Evolutionary conservation across 2,797 vertebrate species (phyloP), one percentile per base, ranked within the genome.

Genomic region (Geotrypetes seraphini): DNA sequence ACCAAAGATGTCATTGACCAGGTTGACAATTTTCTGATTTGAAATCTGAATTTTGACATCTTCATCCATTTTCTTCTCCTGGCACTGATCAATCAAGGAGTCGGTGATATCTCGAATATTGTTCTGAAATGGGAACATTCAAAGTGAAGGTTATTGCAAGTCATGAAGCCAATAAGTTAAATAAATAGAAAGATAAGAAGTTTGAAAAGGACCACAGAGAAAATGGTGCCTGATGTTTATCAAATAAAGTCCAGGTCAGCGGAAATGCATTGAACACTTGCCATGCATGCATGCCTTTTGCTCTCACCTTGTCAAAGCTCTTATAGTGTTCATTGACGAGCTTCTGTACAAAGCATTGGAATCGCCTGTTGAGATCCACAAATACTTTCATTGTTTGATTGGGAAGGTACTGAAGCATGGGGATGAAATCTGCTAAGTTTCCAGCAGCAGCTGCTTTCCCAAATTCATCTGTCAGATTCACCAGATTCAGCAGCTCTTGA

Each of bases 31-130:
- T 64, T 91, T 89, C 31, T 87, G 62, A 1, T 90, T 73, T 0
- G 88, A 84, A 22, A 90, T 19, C 5, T 80, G 73, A 13, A 81
- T 0, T 0, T 71, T 84, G 16, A 68, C 70, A 6, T 88, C 87
- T 41, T 91, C 83, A 1, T 85, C 83, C 22, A 66, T 16, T 6
- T 62, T 85, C 22, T 80, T 83, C 47, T 90, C 87, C 50, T 90
- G 84, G 23, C 88, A 92, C 55, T 89, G 87, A 27, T 84, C 60
- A 0, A 98, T 98, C 29, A 98, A 83, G 1, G 88, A 89, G 52
- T 97, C 92, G 0, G 91, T 94, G 71, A 97, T 87, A 44, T 98
- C 92, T 16, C 87, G 78, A 25, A 97, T 87, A 31, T 88, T 70
- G 22, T 79, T 69, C 95, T 98, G 59, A 24, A 69, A 39, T 5